Evolutionary conservation across 2,113 vertebrate genomes (phyloP).

Genomic region (Forbesichthys papilliferus): DNA sequence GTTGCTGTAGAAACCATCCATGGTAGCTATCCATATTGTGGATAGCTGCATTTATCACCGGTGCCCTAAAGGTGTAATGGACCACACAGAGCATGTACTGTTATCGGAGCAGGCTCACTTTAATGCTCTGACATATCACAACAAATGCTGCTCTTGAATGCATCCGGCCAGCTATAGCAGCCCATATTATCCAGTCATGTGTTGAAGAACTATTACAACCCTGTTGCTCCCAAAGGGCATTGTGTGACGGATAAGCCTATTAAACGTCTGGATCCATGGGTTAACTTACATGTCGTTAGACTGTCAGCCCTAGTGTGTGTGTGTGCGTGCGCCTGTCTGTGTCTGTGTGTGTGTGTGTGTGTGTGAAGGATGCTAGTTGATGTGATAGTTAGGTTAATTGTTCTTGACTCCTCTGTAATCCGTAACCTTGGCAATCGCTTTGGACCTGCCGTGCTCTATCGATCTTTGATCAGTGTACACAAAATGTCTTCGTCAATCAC

Average conservation of each 20-base stretch:
- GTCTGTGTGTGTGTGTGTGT: constrained; percentile 9
- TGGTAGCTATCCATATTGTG: too few species aligned
- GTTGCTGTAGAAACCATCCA: too few species aligned
- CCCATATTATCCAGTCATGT: neutral
- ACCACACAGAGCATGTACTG: neutral
- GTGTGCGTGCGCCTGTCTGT: too few species aligned
- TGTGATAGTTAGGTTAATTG: constrained; percentile 29
- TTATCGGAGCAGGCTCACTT: neutral
- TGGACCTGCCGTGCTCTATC: constrained; percentile 29
- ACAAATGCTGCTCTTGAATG: neutral
- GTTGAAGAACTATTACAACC: constrained; percentile 2
- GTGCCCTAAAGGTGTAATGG: too few species aligned
- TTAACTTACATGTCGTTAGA: constrained; percentile 31
- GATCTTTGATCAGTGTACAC: constrained; percentile 26
- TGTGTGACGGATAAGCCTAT: constrained; percentile 24
- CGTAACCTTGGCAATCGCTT: constrained; percentile 33
- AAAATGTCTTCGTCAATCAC: neutral
- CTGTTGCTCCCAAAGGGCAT: constrained; percentile 15
- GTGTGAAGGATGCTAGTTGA: constrained; percentile 41
- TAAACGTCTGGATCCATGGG: constrained; percentile 27
- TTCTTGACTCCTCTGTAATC: constrained; percentile 37
- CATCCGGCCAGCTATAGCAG: neutral
- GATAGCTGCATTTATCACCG: too few species aligned
- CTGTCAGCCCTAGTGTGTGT: constrained; percentile 27
- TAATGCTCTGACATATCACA: neutral